Conservation (phyloP, 2,797 vertebrate genomes). For the Cossypha niveicapilla region DNA sequence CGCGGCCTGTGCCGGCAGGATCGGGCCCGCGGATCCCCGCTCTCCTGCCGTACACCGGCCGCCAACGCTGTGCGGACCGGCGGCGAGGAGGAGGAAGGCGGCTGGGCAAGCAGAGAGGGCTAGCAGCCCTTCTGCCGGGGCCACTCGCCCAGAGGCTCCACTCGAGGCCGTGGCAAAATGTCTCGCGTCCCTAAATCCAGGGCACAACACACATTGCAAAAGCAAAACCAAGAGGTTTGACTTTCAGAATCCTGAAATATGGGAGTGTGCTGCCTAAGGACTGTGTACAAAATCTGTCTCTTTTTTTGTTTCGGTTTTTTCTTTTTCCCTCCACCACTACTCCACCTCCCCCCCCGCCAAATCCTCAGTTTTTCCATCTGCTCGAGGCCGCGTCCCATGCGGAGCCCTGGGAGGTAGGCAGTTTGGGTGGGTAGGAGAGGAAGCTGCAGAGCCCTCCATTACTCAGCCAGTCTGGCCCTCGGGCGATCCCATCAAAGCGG, state of each 20-base stretch:
- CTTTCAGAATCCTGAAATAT: neutral
- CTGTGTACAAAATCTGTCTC: neutral
- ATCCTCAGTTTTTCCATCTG: conserved; percentile 17
- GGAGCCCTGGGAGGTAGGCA: conserved; percentile 27
- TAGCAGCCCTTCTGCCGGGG: neutral
- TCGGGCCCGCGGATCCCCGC: neutral
- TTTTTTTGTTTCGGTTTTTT: too few relatives aligned
- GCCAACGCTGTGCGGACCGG: rapidly evolving
- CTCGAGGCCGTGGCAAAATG: neutral
- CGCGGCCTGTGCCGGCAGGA: neutral
- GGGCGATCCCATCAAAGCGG: conserved; percentile 37
- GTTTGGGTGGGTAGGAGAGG: conserved; percentile 17
- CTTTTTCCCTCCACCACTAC: neutral
- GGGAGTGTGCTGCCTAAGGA: neutral
- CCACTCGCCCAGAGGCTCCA: neutral
- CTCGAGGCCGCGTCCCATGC: neutral
- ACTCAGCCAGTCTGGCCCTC: conserved; percentile 24
- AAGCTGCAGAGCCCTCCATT: neutral
- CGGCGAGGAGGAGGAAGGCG: neutral
- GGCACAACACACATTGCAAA: neutral
- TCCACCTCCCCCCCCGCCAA: neutral
- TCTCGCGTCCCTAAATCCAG: neutral
- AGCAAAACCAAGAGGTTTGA: neutral
- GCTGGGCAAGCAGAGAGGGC: neutral
- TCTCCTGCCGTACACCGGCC: rapidly evolving